A percentile compares a stretch with the other conserved stretches of the same genome.
Evolutionary conservation across 2,888 invertebrate species (phyloP).

Genomic region (Acrocyrtus sp.): DNA sequence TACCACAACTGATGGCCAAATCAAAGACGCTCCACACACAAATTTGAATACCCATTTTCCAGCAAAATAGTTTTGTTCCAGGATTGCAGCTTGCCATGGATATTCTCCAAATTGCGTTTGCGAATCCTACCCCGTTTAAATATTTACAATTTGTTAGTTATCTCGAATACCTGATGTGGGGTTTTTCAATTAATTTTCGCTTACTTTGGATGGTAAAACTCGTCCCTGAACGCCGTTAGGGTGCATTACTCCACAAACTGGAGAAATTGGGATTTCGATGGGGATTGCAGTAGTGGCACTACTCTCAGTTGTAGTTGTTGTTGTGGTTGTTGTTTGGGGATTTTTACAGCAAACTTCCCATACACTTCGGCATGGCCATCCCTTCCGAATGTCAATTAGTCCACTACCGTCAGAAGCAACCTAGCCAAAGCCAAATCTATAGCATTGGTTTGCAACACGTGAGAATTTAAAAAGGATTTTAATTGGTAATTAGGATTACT

Average conservation of each 20-base stretch:
- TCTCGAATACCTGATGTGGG: background rate
- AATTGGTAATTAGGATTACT: slow-evolving; percentile 36
- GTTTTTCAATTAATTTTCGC: background rate
- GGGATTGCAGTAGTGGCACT: slow-evolving; percentile 23
- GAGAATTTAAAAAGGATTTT: background rate
- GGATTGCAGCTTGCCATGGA: slow-evolving; percentile 63
- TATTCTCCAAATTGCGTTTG: slow-evolving; percentile 64
- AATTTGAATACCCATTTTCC: slow-evolving; percentile 63
- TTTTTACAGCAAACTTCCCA: slow-evolving; percentile 61
- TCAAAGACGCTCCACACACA: slow-evolving; percentile 64
- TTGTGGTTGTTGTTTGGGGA: slow-evolving; percentile 43
- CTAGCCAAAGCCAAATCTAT: no score
- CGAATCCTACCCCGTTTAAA: slow-evolving; percentile 58
- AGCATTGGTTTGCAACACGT: background rate
- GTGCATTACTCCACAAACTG: slow-evolving; percentile 61
- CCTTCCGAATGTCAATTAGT: slow-evolving; percentile 54
- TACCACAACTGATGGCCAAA: slow-evolving; percentile 64
- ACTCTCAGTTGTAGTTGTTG: slow-evolving; percentile 13
- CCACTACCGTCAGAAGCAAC: slow-evolving; percentile 53
- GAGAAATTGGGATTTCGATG: slow-evolving; percentile 50
- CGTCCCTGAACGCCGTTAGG: slow-evolving; percentile 62
- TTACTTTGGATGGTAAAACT: slow-evolving; percentile 60
- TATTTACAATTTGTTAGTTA: background rate
- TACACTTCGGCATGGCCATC: slow-evolving; percentile 57
- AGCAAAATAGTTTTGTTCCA: slow-evolving; percentile 59